phyloP scores from a whole-genome alignment of 2,113 vertebrate species.

The Rutilus rutilus region DNA sequence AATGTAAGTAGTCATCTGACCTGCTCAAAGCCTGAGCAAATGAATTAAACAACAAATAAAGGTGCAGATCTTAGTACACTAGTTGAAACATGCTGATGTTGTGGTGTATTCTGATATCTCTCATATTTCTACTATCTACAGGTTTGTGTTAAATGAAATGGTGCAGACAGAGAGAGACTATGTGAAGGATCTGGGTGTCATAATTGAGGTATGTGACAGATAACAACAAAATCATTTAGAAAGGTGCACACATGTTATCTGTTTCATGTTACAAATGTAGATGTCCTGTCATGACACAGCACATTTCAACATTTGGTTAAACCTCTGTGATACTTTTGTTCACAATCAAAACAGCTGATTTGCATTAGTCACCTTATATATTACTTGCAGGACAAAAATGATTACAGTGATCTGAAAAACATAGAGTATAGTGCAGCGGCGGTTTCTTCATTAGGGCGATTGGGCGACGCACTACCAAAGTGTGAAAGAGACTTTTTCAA shows the following conservation, averaged over 20 bases:
- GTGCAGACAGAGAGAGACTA: conserved; percentile 98
- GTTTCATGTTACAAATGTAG: background rate
- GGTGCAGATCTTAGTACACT: background rate
- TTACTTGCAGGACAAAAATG: background rate
- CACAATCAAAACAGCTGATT: background rate
- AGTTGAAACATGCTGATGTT: conserved; percentile 4
- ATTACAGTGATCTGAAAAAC: background rate
- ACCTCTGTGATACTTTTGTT: background rate
- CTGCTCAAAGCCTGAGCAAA: background rate
- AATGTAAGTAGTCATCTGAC: conserved; percentile 80
- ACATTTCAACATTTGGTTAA: background rate
- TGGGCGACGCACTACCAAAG: too few species aligned
- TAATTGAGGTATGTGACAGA: conserved; percentile 87
- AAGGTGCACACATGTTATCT: background rate
- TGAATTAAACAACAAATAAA: background rate
- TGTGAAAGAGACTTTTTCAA: too few species aligned
- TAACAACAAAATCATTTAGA: background rate
- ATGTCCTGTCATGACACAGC: background rate
- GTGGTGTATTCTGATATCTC: background rate
- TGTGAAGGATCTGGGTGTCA: conserved; percentile 91
- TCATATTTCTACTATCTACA: conserved; percentile 58
- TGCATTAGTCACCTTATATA: background rate
- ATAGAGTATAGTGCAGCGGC: background rate
- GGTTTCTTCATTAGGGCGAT: too few species aligned
- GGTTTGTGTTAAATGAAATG: conserved; percentile 97